These are phyloP conservation scores for Deroptyus accipitrinus DNA, from an alignment of 2,113 vertebrate species.

Conservation along the genomic window DNA sequence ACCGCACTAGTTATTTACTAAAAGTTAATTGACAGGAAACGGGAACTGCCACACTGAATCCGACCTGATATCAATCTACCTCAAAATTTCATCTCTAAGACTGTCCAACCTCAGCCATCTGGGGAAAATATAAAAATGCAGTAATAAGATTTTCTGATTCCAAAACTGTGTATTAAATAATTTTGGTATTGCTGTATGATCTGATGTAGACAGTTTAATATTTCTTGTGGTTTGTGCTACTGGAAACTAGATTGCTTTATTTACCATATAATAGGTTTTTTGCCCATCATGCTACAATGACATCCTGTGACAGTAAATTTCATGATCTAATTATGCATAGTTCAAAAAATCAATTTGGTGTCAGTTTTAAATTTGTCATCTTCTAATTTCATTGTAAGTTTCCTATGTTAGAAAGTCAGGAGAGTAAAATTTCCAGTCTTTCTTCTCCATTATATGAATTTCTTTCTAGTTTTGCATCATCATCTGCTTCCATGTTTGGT, in stretches of 20 bases:
- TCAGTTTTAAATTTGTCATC: neutral
- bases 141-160: neutral
- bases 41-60: neutral
- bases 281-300: neutral
- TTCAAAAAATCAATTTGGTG: neutral
- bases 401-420: neutral
- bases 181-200: neutral
- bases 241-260: constrained; percentile 1
- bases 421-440: neutral
- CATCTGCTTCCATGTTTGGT: neutral
- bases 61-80: neutral
- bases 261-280: neutral
- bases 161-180: neutral
- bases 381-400: neutral
- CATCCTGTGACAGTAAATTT: neutral
- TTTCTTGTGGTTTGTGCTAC: neutral
- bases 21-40: neutral
- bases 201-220: neutral
- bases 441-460: neutral
- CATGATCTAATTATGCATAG: neutral
- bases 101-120: neutral
- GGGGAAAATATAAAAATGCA: neutral
- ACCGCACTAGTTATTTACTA: neutral
- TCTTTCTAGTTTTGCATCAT: neutral
- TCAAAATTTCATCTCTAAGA: neutral